Percentiles rank a stretch among this genome's conserved stretches.
phyloP scores from a whole-genome alignment of 2,797 vertebrate species.

The Uromys caudimaculatus region DNA sequence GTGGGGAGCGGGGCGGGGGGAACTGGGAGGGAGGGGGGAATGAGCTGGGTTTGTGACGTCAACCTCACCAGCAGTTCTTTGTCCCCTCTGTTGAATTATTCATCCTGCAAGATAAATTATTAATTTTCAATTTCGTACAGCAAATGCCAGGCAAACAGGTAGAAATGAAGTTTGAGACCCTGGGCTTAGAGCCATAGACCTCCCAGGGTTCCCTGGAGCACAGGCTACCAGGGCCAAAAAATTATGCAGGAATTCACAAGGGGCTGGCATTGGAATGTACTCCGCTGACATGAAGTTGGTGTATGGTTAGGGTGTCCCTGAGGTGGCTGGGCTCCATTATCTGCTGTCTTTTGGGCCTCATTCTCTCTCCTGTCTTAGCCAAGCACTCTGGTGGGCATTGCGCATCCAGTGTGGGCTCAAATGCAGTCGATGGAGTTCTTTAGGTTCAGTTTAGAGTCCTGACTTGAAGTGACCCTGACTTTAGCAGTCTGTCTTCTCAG shows the following conservation, averaged over 20 bases:
- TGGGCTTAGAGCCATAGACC: slow-evolving; percentile 47
- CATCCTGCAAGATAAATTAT: slow-evolving; percentile 72
- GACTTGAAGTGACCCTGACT: background rate
- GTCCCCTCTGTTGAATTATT: slow-evolving; percentile 70
- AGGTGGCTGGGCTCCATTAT: background rate
- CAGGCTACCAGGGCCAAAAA: slow-evolving; percentile 45
- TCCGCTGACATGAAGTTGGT: background rate
- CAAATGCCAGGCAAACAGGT: slow-evolving; percentile 28
- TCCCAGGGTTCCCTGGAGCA: slow-evolving; percentile 50
- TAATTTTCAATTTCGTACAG: slow-evolving; percentile 77
- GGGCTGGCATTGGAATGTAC: slow-evolving; percentile 47
- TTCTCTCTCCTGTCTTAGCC: background rate
- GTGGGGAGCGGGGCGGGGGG: too few relatives aligned
- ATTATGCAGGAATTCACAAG: slow-evolving; percentile 71
- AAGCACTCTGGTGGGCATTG: background rate
- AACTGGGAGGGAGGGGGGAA: background rate
- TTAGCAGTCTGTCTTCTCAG: background rate
- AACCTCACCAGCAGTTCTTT: background rate
- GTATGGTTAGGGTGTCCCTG: background rate
- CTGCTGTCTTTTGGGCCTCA: background rate
- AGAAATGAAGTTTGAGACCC: slow-evolving; percentile 48
- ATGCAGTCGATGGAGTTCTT: background rate
- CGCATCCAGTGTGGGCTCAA: background rate
- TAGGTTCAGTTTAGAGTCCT: background rate
- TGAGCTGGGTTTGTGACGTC: slow-evolving; percentile 43